These are phyloP conservation scores for Capitulum mitella DNA, from an alignment of 2,888 invertebrate genomes.

Conservation along the genomic window DNA sequence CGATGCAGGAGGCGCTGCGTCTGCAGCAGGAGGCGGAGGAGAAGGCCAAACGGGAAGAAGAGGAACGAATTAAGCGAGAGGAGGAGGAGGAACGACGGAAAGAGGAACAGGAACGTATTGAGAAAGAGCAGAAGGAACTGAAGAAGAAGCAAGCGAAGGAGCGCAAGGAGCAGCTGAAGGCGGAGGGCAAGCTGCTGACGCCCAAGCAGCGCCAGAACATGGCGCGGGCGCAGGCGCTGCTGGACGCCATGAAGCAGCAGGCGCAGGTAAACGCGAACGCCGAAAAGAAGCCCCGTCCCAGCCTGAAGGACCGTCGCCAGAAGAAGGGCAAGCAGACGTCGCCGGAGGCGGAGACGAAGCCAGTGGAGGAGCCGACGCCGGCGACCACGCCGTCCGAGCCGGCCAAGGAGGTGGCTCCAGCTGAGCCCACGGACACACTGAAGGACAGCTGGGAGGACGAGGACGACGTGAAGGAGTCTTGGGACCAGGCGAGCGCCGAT, in stretches of 20 bases:
- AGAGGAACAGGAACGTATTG: conserved; percentile 54
- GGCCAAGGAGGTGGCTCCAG: conserved; percentile 36
- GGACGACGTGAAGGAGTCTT: conserved; percentile 40
- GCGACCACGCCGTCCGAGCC: conserved; percentile 32
- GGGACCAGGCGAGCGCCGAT: conserved; percentile 39
- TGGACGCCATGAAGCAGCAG: conserved; percentile 66
- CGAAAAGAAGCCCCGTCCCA: not conserved
- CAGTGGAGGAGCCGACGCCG: conserved; percentile 31
- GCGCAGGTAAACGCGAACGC: not conserved
- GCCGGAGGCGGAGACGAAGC: conserved; percentile 32
- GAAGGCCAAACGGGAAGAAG: conserved; percentile 61
- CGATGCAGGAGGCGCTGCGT: conserved; percentile 86
- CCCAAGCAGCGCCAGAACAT: conserved; percentile 88
- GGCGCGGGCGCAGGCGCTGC: conserved; percentile 76
- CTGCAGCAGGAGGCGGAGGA: conserved; percentile 86
- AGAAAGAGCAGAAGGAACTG: conserved; percentile 78
- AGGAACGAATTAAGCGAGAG: conserved; percentile 65
- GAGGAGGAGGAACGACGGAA: conserved; percentile 51
- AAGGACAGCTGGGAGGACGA: conserved; percentile 40
- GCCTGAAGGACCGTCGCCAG: conserved; percentile 14
- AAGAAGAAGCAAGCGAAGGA: conserved; percentile 90
- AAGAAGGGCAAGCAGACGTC: conserved; percentile 26
- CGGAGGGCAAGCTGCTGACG: conserved; percentile 90
- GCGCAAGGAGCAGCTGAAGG: conserved; percentile 81
- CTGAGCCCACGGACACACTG: too few species aligned